Evolutionary conservation across 2,888 invertebrate species (phyloP), one percentile per base, ranked within the genome.

Genomic region (Physocephala rufipes): DNA sequence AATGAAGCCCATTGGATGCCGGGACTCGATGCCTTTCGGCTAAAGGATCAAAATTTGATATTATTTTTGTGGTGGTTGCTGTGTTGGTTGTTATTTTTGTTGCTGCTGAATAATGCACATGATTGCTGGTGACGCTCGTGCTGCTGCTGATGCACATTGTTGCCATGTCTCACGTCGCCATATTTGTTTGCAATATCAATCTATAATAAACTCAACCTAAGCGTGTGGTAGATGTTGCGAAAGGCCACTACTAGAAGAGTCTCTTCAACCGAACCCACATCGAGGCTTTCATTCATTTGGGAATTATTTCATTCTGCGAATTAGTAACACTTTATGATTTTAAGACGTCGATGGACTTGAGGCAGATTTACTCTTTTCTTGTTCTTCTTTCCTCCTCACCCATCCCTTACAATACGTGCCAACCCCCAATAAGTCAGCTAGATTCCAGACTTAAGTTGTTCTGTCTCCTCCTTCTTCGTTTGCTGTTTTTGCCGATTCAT

Each of bases 291-390:
- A 5, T 36, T 36, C 72, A 61, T 66, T n/a, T 67, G 67, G 74
- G 73, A 76, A 76, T 76, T 76, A 76, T 75, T 74, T 75, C 74
- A 75, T 75, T 71, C 71, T 72, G 72, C 73, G 74, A 74, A 74
- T 75, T 76, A 75, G 75, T 71, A 72, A 74, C 72, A 76, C 73
- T 72, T 73, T 70, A 58, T 65, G 36, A 71, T 71, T 69, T 51
- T 62, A 43, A 53, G 63, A 67, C 63, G 19, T 45, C 19, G 63
- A 70, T 15, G 55, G n/a, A n/a, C n/a, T n/a, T n/a, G n/a, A n/a
- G n/a, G n/a, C n/a, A n/a, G n/a, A n/a, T n/a, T n/a, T n/a, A n/a
- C n/a, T n/a, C n/a, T n/a, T n/a, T n/a, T n/a, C 16, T 49, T 30
- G 49, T 9, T 7, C 36, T 36, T 36, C 36, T 9, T 36, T 9